Evolutionary conservation across 2,888 invertebrate genomes (phyloP), one percentile per base, ranked within the genome.

Genomic region (Drosophila infuscata): DNA sequence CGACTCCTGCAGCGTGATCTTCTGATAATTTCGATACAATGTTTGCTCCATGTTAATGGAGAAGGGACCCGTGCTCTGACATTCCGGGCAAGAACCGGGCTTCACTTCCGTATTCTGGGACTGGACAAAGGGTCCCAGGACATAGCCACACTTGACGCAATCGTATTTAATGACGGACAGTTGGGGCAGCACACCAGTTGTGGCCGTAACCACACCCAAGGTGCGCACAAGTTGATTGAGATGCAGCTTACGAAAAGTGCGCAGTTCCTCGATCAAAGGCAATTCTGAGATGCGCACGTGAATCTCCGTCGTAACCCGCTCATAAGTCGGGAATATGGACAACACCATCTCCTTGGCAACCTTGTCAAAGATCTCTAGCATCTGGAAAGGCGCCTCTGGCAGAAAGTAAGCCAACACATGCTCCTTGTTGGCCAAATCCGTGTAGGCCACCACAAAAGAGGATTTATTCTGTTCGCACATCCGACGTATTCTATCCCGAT

Each of bases 11-110:
- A 99, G 95, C 0, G 99, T 99, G 46, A 99, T 96, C 91, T 99
- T 97, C 93, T 99, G 99, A 92, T 99, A 99, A 94, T 99, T 99
- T 61, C 99, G 96, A 93, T 99, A 99, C 8, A 99, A 93, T 0
- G 99, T 99, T 96, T 99, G 96, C 92, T 99, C 99, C 98, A 99
- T 99, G 92, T 99, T 99, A 33, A 99, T 96, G 94, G 96, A 96
- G 93, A 99, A 99, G 0, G 99, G 99, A 1, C 99, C 99, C 66
- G 94, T 94, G 89, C 98, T 98, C 92, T 99, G 99, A 95, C 99
- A 99, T 92, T 99, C 99, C 0, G 99, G 99, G 94, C 99, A 99
- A 0, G 97, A 97, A 0, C 98, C 98, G 0, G 99, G 99, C 90
- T 97, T 98, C 0, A 99, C 97, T 94, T 99, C 99, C 5, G 97